phyloP scores from a whole-genome alignment of 2,888 invertebrate species.

The Notocelia uddmanniana region DNA sequence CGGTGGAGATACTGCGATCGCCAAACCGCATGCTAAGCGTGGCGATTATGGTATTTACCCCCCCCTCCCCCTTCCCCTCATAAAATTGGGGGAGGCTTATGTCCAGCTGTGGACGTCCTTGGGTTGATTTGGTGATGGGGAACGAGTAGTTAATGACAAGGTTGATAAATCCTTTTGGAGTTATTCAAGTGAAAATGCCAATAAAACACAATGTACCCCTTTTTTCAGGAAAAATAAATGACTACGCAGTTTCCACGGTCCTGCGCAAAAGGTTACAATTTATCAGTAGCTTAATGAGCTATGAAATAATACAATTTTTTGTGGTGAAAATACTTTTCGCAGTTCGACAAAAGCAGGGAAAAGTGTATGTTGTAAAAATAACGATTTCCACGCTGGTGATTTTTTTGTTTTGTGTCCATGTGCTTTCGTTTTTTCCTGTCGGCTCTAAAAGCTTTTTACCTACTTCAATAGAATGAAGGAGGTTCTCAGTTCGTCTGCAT shows the following conservation, averaged over 20 bases:
- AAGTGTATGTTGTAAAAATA: constrained; percentile 11
- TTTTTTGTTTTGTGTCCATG: constrained; percentile 5
- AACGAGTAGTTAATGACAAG: too few relatives aligned
- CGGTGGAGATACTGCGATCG: too few relatives aligned
- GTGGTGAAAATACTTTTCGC: not conserved
- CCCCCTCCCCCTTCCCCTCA: too few relatives aligned
- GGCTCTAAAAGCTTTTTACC: constrained; percentile 3
- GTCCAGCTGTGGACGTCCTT: too few relatives aligned
- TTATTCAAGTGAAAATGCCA: not conserved
- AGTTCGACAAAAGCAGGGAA: constrained; percentile 1
- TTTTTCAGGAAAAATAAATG: not conserved
- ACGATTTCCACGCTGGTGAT: constrained; percentile 9
- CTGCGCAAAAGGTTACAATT: constrained; percentile 16
- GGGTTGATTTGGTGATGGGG: too few relatives aligned
- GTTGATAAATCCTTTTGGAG: too few relatives aligned
- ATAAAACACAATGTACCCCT: not conserved
- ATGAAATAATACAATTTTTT: constrained; percentile 8
- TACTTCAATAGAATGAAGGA: too few relatives aligned
- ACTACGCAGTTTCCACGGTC: not conserved
- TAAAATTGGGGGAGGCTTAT: too few relatives aligned
- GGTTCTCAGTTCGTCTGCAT: too few relatives aligned
- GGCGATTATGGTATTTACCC: too few relatives aligned
- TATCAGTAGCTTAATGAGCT: constrained; percentile 20
- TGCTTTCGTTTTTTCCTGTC: not conserved
- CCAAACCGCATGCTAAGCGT: too few relatives aligned